These are phyloP conservation scores for Tapera naevia DNA, from an alignment of 2,797 vertebrate species.

Conservation along the genomic window DNA sequence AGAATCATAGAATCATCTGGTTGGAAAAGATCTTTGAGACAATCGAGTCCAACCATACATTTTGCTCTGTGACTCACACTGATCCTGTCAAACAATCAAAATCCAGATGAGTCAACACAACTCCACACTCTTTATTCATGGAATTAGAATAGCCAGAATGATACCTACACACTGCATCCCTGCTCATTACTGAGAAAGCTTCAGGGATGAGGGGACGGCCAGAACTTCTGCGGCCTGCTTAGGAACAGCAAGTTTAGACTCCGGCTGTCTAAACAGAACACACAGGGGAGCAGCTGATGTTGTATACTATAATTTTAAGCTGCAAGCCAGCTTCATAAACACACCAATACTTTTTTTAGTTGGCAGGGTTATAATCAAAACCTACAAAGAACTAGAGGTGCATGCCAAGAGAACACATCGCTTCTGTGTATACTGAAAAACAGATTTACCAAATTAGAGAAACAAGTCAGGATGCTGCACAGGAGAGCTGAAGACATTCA, in stretches of 20 bases:
- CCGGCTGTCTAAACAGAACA: background rate
- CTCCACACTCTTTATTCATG: background rate
- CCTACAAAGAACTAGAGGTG: background rate
- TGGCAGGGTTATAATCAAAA: background rate
- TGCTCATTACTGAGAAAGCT: background rate
- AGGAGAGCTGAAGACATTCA: background rate
- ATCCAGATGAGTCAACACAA: background rate
- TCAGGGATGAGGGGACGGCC: background rate
- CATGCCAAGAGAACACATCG: background rate
- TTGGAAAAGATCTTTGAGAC: no score
- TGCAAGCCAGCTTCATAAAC: background rate
- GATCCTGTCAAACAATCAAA: background rate
- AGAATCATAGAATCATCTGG: no score
- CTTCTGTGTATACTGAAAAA: background rate
- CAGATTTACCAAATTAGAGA: background rate
- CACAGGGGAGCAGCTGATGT: background rate
- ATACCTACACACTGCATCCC: background rate
- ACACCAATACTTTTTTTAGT: background rate
- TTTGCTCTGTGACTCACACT: background rate
- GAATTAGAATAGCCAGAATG: fast-evolving
- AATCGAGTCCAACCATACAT: no score
- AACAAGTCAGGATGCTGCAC: background rate
- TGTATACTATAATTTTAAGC: background rate
- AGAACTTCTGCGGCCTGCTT: background rate
- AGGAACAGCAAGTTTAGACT: background rate